Conservation (phyloP, 2,113 vertebrate genomes). For the Oncorhynchus gorbuscha region DNA sequence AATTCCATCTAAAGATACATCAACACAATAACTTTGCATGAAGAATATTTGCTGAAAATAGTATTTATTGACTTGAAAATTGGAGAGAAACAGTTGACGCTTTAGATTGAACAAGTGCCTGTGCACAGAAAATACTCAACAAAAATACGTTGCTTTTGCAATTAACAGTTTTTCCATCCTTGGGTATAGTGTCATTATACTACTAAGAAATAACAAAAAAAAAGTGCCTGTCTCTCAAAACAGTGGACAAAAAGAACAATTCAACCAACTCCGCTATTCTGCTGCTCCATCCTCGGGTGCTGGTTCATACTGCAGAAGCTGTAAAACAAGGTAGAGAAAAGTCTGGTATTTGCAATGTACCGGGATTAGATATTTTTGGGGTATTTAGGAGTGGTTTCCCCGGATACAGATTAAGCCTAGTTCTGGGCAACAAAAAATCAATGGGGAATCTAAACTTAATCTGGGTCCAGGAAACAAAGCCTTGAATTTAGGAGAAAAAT, state of each 20-base stretch:
- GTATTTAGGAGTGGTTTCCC: neutral
- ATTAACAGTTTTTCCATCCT: neutral
- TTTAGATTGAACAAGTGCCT: neutral
- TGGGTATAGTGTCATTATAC: neutral
- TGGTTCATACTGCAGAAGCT: conserved; percentile 89
- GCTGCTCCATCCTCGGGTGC: conserved; percentile 76
- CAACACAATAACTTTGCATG: too few relatives aligned
- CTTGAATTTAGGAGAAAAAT: neutral
- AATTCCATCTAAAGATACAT: neutral
- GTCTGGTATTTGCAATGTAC: neutral
- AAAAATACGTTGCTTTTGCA: neutral
- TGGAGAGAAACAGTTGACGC: neutral
- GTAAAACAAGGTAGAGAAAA: conserved; percentile 34
- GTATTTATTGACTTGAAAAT: neutral
- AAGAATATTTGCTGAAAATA: neutral
- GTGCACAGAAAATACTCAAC: neutral
- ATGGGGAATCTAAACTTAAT: too few relatives aligned
- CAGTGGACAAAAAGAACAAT: neutral
- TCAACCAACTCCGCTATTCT: conserved; percentile 57
- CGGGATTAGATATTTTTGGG: neutral
- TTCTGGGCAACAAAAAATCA: too few relatives aligned
- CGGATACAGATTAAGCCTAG: too few relatives aligned
- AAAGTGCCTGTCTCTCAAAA: neutral
- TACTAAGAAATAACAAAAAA: neutral
- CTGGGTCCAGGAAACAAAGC: neutral